Percentiles rank a stretch among this genome's conserved stretches.
Conservation (phyloP, 2,797 vertebrate species). For the Phylloscopus collybita region DNA sequence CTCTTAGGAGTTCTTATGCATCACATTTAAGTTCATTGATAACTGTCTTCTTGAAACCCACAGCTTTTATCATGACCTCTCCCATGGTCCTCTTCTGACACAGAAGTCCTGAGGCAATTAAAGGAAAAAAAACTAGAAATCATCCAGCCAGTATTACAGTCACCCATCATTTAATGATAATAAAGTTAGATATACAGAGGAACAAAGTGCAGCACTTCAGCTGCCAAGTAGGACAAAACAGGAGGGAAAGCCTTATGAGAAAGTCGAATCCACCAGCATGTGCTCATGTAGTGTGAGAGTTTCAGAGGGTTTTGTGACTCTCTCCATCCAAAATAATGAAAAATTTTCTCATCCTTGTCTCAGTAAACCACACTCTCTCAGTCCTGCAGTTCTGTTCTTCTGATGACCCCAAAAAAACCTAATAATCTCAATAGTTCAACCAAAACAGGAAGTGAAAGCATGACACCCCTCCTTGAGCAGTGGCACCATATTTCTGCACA, state of each 20-base stretch:
- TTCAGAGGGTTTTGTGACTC: not conserved
- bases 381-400: not conserved
- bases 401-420: not conserved
- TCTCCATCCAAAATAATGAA: not conserved
- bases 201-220: not conserved
- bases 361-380: not conserved
- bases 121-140: not conserved
- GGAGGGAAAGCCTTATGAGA: not conserved
- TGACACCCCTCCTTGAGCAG: not conserved
- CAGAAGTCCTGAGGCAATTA: not conserved
- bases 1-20: not conserved
- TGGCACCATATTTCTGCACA: fast-evolving
- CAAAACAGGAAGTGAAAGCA: not conserved
- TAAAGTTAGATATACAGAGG: not conserved
- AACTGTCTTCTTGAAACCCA: not conserved
- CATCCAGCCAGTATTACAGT: not conserved
- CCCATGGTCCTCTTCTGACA: not conserved
- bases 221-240: not conserved
- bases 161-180: not conserved
- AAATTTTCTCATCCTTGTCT: not conserved
- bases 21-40: not conserved
- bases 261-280: not conserved
- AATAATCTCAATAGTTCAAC: not conserved
- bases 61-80: not conserved
- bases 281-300: not conserved